Evolutionary conservation across 1,140 invertebrate genomes (phyloP), one percentile per base, ranked within the genome.

Genomic region (Zaprionus camerounensis): DNA sequence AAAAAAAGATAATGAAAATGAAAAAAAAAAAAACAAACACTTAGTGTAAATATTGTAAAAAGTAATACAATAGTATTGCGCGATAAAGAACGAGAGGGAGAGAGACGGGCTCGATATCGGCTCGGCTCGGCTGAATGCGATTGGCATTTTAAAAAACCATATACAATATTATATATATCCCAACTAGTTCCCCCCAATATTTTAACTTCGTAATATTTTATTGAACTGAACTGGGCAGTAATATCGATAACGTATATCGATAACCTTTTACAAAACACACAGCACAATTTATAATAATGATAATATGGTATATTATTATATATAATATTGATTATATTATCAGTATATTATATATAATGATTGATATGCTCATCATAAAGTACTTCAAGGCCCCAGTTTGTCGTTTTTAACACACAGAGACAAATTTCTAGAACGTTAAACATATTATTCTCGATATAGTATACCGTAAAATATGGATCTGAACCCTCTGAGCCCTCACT

Each of bases 1-100:
- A 26, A 55, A 12, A 22, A 55, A 6, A 55, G n/a, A 56, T 17
- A 28, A 24, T 12, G 15, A 28, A 28, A n/a, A 55, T 12, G 15
- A 56, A 28, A 6, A 68, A 57, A 59, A 57, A 49, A n/a, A n/a
- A n/a, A 31, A 71, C 62, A 80, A 76, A 84, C 81, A 90, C 85
- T 88, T 88, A 88, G 84, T 88, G 84, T 88, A 88, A 88, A 88
- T 88, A 88, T 88, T 88, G 84, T 88, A 88, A 88, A 88, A 84
- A 81, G 71, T 67, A 66, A 71, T 76, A 79, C 75, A 83, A 69
- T 70, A 87, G 59, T 83, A 87, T 86, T 83, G 69, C 79, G 77
- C 66, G 44, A 66, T 70, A 70, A 64, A 73, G 17, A 73, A 59
- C 41, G 17, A 41, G 49, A 66, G 26, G 46, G 31, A 36, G 26